These are phyloP conservation scores for Caloenas nicobarica DNA, from an alignment of 2,113 vertebrate genomes.

Conservation along the genomic window DNA sequence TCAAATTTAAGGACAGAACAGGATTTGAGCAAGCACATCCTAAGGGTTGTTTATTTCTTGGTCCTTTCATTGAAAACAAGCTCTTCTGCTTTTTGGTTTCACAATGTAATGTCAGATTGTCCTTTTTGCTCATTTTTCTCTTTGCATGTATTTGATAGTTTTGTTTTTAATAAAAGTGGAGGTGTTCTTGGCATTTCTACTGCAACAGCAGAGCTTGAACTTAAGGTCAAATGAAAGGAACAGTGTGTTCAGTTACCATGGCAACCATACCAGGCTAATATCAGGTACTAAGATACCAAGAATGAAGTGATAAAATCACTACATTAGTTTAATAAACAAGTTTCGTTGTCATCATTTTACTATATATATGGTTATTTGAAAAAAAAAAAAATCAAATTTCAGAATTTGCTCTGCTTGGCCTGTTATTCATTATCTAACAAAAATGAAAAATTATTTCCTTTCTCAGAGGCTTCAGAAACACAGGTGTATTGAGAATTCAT, in stretches of 20 bases:
- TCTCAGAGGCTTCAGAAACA: slow-evolving; percentile 29
- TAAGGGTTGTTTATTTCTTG: slow-evolving; percentile 46
- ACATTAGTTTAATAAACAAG: slow-evolving; percentile 82
- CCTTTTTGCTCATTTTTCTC: slow-evolving; percentile 16
- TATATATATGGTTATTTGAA: slow-evolving; percentile 17
- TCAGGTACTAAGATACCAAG: slow-evolving; percentile 76
- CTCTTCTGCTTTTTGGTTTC: neutral
- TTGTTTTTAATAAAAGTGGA: slow-evolving; percentile 74
- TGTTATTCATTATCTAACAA: slow-evolving; percentile 34
- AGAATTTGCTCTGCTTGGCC: slow-evolving; percentile 38
- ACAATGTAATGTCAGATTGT: neutral
- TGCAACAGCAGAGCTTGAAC: slow-evolving; percentile 81
- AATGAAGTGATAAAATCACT: slow-evolving; percentile 78
- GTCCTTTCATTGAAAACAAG: slow-evolving; percentile 7
- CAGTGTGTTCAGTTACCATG: slow-evolving; percentile 79
- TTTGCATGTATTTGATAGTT: slow-evolving; percentile 66
- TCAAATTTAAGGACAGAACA: slow-evolving; percentile 12
- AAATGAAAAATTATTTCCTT: slow-evolving; percentile 41
- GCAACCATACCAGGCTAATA: slow-evolving; percentile 78
- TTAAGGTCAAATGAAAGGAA: slow-evolving; percentile 82
- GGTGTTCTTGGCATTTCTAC: slow-evolving; percentile 80
- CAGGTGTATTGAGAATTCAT: slow-evolving; percentile 26
- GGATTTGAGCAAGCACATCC: neutral
- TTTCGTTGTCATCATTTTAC: slow-evolving; percentile 72
- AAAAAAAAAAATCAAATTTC: slow-evolving; percentile 43